Conservation (phyloP, 2,797 vertebrate species). For the Otus scops region DNA sequence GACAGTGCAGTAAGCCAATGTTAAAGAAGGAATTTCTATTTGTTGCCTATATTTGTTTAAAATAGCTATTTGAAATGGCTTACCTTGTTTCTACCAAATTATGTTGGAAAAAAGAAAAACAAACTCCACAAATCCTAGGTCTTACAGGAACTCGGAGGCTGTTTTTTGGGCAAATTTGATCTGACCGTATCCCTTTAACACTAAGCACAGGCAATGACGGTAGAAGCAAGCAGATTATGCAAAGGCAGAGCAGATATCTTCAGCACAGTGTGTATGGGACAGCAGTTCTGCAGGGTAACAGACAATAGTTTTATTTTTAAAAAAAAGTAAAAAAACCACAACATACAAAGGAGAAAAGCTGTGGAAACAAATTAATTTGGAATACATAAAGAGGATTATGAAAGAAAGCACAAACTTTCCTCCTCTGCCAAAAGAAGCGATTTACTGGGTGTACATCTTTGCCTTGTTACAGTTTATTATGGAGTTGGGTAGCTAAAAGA, state of each 20-base stretch:
- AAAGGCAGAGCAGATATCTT: constrained; percentile 5
- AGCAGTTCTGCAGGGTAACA: constrained; percentile 14
- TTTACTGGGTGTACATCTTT: constrained; percentile 17
- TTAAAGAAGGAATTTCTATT: background rate
- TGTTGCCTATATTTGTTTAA: background rate
- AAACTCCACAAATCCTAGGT: background rate
- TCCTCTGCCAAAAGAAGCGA: background rate
- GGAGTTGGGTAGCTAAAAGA: constrained; percentile 32
- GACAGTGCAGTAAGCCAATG: background rate
- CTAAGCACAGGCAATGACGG: background rate
- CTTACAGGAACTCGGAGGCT: background rate
- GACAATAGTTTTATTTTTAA: background rate
- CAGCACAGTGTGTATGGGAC: background rate
- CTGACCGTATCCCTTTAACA: background rate
- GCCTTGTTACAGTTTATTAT: constrained; percentile 48
- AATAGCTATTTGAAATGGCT: background rate
- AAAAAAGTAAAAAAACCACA: background rate
- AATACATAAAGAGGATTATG: constrained; percentile 51
- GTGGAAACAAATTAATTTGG: constrained; percentile 54
- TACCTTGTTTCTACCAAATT: background rate
- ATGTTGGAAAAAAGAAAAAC: background rate
- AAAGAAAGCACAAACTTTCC: constrained; percentile 51
- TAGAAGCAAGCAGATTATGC: background rate
- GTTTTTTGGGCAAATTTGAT: background rate
- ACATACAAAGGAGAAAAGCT: constrained; percentile 16